Conservation (phyloP, 2,888 invertebrate genomes). For the Slavum lentiscoides region DNA sequence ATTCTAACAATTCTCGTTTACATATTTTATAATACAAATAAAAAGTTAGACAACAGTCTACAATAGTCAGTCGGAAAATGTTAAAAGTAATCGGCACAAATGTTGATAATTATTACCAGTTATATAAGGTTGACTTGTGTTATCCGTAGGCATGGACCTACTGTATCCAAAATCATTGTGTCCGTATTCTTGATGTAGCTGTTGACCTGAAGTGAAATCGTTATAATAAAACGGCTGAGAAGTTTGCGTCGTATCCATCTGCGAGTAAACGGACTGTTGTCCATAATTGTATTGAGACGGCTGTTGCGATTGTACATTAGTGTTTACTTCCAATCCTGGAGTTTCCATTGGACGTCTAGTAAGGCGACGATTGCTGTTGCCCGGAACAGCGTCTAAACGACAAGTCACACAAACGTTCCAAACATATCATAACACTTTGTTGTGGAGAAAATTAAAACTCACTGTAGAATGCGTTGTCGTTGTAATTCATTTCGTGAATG, state of each 20-base stretch:
- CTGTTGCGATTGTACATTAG: not conserved
- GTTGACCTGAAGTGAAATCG: constrained; percentile 23
- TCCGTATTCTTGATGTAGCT: constrained; percentile 14
- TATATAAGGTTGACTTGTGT: constrained; percentile 3
- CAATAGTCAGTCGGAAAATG: not conserved
- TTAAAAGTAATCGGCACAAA: too few relatives aligned
- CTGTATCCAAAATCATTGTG: constrained; percentile 21
- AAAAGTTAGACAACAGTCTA: too few relatives aligned
- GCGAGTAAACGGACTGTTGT: not conserved
- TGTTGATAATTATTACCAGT: too few relatives aligned
- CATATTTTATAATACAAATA: too few relatives aligned
- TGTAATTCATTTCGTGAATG: too few relatives aligned
- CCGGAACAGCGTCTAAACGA: not conserved
- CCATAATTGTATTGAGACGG: constrained; percentile 11
- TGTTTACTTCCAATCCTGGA: constrained; percentile 55
- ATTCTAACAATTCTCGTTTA: too few relatives aligned
- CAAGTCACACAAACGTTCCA: not conserved
- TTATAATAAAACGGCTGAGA: constrained; percentile 43
- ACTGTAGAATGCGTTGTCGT: constrained; percentile 28
- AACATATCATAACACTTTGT: not conserved
- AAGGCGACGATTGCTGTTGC: constrained; percentile 51
- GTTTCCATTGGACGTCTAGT: constrained; percentile 55
- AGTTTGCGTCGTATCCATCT: not conserved
- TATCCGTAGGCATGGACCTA: not conserved
- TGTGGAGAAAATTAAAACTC: not conserved